Conservation (phyloP, 2,113 vertebrate genomes). For the Saguinus midas region DNA sequence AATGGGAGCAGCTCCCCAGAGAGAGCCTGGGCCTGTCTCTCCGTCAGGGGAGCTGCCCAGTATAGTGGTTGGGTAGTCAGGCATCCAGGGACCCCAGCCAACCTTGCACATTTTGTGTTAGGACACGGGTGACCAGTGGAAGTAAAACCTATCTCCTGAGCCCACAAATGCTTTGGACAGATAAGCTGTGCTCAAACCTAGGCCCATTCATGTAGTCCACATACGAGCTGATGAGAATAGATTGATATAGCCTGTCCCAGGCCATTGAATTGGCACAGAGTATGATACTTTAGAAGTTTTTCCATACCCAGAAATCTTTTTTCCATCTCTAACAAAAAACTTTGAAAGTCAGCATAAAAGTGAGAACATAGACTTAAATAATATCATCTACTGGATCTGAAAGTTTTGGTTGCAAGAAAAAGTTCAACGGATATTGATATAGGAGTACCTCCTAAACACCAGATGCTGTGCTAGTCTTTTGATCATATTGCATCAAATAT, state of each 20-base stretch:
- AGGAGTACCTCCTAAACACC: not conserved
- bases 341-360: conserved; percentile 54
- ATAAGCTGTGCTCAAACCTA: not conserved
- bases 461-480: not conserved
- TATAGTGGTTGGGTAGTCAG: not conserved
- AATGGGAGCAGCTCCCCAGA: not conserved
- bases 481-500: not conserved
- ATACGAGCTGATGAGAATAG: not conserved
- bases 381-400: conserved; percentile 32
- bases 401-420: conserved; percentile 31
- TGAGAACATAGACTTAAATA: conserved; percentile 53
- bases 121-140: not conserved
- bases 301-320: conserved; percentile 43
- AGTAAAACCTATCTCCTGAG: not conserved
- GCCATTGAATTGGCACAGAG: conserved; percentile 8
- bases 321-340: conserved; percentile 55
- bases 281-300: conserved; percentile 34
- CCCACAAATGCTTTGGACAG: not conserved
- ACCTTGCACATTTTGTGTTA: not conserved
- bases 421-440: not conserved
- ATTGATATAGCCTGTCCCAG: not conserved
- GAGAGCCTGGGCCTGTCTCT: not conserved
- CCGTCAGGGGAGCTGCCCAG: not conserved
- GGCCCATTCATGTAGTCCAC: not conserved
- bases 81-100: not conserved